A percentile compares a stretch with the other conserved stretches of the same genome.
These are phyloP conservation scores for Eurois occulta DNA, from an alignment of 2,888 invertebrate genomes.

Conservation along the genomic window DNA sequence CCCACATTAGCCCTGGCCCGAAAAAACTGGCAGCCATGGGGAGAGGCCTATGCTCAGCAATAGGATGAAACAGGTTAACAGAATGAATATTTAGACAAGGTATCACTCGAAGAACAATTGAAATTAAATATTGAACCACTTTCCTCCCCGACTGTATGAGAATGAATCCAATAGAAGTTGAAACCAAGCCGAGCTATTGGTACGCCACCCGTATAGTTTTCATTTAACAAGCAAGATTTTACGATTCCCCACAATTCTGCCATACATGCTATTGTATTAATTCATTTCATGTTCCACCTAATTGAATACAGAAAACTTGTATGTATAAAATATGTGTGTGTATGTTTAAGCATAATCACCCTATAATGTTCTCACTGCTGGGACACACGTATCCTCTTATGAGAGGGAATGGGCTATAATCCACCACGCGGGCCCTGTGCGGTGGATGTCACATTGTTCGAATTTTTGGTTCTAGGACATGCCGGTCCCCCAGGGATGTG, in stretches of 20 bases:
- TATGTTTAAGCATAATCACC: background rate
- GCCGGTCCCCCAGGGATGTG: too few species aligned
- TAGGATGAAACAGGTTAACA: too few species aligned
- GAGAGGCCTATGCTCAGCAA: too few species aligned
- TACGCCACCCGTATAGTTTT: conserved; percentile 13
- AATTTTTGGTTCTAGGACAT: too few species aligned
- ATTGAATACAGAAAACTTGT: conserved; percentile 27
- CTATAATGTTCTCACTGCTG: too few species aligned
- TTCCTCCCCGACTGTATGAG: conserved; percentile 58
- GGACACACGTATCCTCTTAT: too few species aligned
- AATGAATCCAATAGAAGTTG: conserved; percentile 66
- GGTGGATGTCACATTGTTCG: too few species aligned
- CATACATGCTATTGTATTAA: conserved; percentile 30
- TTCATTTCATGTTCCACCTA: conserved; percentile 16
- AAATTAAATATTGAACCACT: conserved; percentile 36
- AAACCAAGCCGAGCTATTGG: conserved; percentile 61
- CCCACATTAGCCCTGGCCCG: too few species aligned
- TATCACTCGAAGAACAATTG: background rate
- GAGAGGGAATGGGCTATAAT: too few species aligned
- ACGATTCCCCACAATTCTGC: conserved; percentile 27
- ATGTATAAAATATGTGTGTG: conserved; percentile 30
- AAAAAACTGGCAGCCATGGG: too few species aligned
- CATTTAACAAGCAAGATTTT: conserved; percentile 27
- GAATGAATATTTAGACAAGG: too few species aligned
- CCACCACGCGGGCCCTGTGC: too few species aligned